Evolutionary conservation across 2,113 vertebrate species (phyloP), one percentile per base, ranked within the genome.

Genomic region (Gobiocypris rarus): DNA sequence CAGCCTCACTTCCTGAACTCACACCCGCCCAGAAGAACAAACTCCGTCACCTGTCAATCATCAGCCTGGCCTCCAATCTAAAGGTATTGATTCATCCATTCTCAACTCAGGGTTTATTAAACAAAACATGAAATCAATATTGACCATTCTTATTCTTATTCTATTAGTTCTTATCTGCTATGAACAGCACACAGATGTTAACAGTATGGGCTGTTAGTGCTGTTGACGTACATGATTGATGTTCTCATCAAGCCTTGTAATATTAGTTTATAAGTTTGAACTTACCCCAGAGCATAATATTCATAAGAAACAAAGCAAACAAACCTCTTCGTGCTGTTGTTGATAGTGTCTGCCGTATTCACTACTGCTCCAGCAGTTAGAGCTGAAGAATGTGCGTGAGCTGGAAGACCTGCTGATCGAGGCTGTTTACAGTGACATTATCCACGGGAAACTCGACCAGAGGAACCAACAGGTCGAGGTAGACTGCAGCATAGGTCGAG

Each of bases 391-490:
- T 81, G 96, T 99, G 91, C 96, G 98, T 48, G 97, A 99, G 89
- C 83, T 99, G 86, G 98, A 99, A 91, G 98, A 99, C 92, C 94
- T 99, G 89, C 97, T 99, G 90, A 99, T 99, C 22, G 98, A 99
- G 87, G 98, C 98, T 0, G 95, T 99, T 89, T 99, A 99, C 93
- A 97, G 98, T n/a, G 98, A 99, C 92, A 98, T 99, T 94, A 99
- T 99, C 92, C 98, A 99, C 89, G 98, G 98, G 82, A 99, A 99
- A 88, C 76, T 99, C 92, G 98, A 99, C 91, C 98, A 99, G 91
- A 95, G 97, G 89, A 99, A 99, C 91, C 98, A 99, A 90, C 94
- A 98, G 92, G 94, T 99, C 81, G 98, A 99, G 92, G 97, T 99
- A 28, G 97, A 99, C 92, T 98, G 96, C 94, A 97, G 97, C 87